These are phyloP conservation scores for Parazoanthus swiftii DNA, from an alignment of 92 coral and sea anemone species.

Conservation along the genomic window DNA sequence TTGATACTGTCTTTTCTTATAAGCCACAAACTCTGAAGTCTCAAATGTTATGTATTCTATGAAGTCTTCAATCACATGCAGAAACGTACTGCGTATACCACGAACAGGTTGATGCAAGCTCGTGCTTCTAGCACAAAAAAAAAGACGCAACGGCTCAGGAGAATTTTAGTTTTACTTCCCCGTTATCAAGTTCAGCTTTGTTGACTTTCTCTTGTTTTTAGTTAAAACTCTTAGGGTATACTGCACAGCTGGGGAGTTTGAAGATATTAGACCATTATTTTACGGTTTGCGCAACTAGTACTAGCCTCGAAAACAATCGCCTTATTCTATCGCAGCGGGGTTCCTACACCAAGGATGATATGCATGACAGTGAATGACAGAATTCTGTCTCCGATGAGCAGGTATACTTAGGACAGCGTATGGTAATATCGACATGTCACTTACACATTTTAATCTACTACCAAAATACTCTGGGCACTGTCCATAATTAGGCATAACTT, in stretches of 20 bases:
- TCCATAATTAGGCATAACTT: slow-evolving; percentile 18
- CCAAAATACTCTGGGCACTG: slow-evolving; percentile 27
- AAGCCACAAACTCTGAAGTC: slow-evolving; percentile 22
- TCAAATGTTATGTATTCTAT: slow-evolving; percentile 33
- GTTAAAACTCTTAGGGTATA: slow-evolving; percentile 21
- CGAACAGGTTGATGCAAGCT: slow-evolving; percentile 37
- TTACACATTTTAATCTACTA: slow-evolving; percentile 23
- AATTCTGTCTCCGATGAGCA: slow-evolving; percentile 27
- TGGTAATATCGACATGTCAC: slow-evolving; percentile 24
- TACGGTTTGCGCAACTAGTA: slow-evolving; percentile 29
- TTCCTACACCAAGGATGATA: slow-evolving; percentile 26
- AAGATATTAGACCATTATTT: slow-evolving; percentile 30
- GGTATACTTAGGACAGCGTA: slow-evolving; percentile 20
- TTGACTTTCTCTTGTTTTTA: slow-evolving; percentile 30
- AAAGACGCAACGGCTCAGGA: slow-evolving; percentile 24
- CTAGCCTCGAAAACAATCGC: slow-evolving; percentile 23
- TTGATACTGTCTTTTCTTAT: slow-evolving; percentile 22
- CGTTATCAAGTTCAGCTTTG: slow-evolving; percentile 32
- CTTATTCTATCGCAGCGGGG: slow-evolving; percentile 28
- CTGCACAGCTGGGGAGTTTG: slow-evolving; percentile 33
- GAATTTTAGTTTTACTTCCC: slow-evolving; percentile 34
- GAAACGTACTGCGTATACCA: slow-evolving; percentile 31
- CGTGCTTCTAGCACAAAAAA: slow-evolving; percentile 25
- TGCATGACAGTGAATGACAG: slow-evolving; percentile 22
- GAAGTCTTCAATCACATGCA: slow-evolving; percentile 35